phyloP scores from a whole-genome alignment of 1,140 invertebrate genomes.

The Solenopsis invicta region DNA sequence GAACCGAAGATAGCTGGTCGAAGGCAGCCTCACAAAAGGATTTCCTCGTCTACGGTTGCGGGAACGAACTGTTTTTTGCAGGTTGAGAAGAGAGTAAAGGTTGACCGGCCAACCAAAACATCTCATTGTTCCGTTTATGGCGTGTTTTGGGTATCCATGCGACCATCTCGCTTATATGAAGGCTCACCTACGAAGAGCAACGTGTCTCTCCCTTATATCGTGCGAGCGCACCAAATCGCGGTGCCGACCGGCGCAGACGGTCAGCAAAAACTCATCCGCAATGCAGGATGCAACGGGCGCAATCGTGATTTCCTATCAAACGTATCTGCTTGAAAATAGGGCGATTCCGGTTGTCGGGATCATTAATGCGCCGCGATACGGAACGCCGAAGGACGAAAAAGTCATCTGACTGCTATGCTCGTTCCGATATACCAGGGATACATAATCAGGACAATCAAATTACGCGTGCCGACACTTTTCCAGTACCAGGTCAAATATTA shows the following conservation, averaged over 20 bases:
- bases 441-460: constrained; percentile 24
- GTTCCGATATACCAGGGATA: constrained; percentile 24
- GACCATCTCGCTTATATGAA: constrained; percentile 68
- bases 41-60: neutral
- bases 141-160: constrained; percentile 78
- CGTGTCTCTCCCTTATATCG: neutral
- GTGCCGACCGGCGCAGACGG: constrained; percentile 45
- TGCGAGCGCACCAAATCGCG: neutral
- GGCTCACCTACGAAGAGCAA: constrained; percentile 53
- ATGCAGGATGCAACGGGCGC: constrained; percentile 62
- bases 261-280: constrained; percentile 54
- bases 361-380: constrained; percentile 49
- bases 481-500: neutral
- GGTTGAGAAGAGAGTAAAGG: constrained; percentile 31
- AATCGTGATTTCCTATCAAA: constrained; percentile 65
- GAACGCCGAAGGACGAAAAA: constrained; percentile 39
- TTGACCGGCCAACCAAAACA: constrained; percentile 73
- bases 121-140: constrained; percentile 81
- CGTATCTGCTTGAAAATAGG: neutral
- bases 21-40: constrained; percentile 46
- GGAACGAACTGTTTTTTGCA: constrained; percentile 52
- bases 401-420: neutral
- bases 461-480: neutral
- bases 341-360: constrained; percentile 56
- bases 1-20: neutral